Evolutionary conservation across 2,113 vertebrate species (phyloP), one percentile per base, ranked within the genome.

Genomic region (Pimephales promelas): DNA sequence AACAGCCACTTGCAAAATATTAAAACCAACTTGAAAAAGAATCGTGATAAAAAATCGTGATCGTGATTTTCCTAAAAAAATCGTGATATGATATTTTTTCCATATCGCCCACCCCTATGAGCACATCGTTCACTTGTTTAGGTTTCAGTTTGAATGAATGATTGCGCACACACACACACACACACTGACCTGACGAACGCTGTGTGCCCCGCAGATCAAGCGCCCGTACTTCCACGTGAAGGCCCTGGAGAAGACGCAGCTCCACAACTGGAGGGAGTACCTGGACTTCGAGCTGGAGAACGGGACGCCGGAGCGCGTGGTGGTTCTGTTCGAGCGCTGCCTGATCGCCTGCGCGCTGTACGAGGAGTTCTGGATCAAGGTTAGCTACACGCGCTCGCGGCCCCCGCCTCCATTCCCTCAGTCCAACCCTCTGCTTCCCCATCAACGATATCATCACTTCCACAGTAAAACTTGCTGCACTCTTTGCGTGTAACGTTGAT

Each of bases 401-500:
- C 68, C 85, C 85, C 40, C 77, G 92, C 74, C 89, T 86, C 90
- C 90, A 78, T 90, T 82, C 5, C 87, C 89, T 90, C 88, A 93
- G 47, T 83, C 83, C 81, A 90, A 76, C 93, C 92, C 91, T 91
- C 20, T 45, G 47, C 79, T 26, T 86, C 90, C 90, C 92, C 92
- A 94, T 89, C 94, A 93, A 95, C 95, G 94, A 96, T 96, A 95
- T 96, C 77, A 66, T 62, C 95, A 97, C 93, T 95, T 95, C 94
- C 95, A 97, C 94, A 96, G 96, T 96, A 91, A 93, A 96, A 95
- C 96, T 96, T 95, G 95, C 95, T 96, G 96, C 96, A 95, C 95
- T 96, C 96, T 97, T 97, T 97, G 97, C 95, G 96, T 98, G 98
- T 94, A 97, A 97, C 97, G 97, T 99, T 98, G 96, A 98, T 98